Base-by-base conservation (phyloP, 2,888 invertebrate species). In the Ectobius pallidus region DNA sequence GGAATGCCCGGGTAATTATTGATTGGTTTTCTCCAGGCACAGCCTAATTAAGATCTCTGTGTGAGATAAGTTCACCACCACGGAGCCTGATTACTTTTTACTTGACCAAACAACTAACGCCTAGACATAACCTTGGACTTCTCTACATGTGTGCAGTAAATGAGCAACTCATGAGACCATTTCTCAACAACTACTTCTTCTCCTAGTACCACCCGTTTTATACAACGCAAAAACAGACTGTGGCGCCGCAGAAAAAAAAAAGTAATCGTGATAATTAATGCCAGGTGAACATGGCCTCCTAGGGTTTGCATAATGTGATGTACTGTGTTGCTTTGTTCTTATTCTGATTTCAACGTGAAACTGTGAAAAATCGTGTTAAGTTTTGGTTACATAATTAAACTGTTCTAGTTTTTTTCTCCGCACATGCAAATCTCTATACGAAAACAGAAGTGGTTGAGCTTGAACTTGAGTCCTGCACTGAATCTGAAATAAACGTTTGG, bases 1-100 rank as follows among this genome's bases (percentile, higher is more conserved):
- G 61, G 61, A 27, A 30, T 61, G 61, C 30, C 25, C 61, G n/a
- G 20, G 63, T 11, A n/a, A n/a, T n/a, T n/a, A n/a, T n/a, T n/a
- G 62, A 39, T 62, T 34, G 22, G 63, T 42, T 42, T 22, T 32
- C 25, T 42, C 1, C 22, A 39, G 22, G 11, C 14, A 42, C 25
- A 62, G 62, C 9, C n/a, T 18, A 22, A 62, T 22, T 63, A 34
- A 62, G 62, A 62, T 62, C 49, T n/a, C 14, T 20, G 3, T 11
- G 1, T 20, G 52, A 52, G 25, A 25, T 25, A 52, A 25, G 52
- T 25, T 1, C 52, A 52, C 6, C 20, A 25, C 52, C 9, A 14
- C 11, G 4, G 11, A 22, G 22, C 11, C 2, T 25, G 22, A 25
- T 52, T 1, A 22, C 22, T 52, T 1, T 52, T n/a, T n/a, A n/a